Evolutionary conservation across 2,797 vertebrate species (phyloP).

Genomic region (Odontamblyopus lacepedii): DNA sequence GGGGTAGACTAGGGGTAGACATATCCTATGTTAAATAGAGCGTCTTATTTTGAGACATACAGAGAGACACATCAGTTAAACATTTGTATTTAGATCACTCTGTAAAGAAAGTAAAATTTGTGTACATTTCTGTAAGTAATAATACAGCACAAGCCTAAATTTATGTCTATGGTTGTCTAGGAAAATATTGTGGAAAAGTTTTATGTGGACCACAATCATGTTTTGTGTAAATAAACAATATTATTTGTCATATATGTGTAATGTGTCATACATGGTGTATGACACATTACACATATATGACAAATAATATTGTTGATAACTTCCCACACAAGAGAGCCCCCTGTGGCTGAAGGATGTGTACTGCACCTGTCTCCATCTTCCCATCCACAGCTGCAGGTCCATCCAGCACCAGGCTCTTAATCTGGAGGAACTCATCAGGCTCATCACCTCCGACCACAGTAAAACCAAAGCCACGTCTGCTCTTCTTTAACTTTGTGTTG

Average conservation of each 20-base stretch:
- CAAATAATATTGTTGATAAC: background rate
- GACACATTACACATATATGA: background rate
- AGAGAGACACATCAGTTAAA: background rate
- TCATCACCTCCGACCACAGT: conserved; percentile 97
- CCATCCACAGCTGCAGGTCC: conserved; percentile 94
- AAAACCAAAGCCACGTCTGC: conserved; percentile 95
- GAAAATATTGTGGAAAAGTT: background rate
- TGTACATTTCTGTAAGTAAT: background rate
- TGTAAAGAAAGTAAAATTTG: background rate
- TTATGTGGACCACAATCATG: background rate
- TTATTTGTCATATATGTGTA: background rate
- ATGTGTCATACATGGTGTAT: background rate
- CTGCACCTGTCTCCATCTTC: conserved; percentile 98
- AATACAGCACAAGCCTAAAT: too few species aligned
- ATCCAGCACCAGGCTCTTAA: conserved; percentile 97
- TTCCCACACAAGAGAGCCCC: conserved; percentile 43
- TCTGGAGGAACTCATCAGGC: conserved; percentile 97
- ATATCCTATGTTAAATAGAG: background rate
- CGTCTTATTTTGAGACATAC: background rate
- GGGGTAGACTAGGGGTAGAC: background rate
- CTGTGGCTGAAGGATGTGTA: conserved; percentile 41
- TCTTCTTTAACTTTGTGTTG: conserved; percentile 96
- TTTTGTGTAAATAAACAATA: background rate
- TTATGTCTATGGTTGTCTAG: background rate
- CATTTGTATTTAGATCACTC: background rate